Evolutionary conservation across 1,140 invertebrate species (phyloP), one percentile per base, ranked within the genome.

Genomic region (Brachionus sp.): DNA sequence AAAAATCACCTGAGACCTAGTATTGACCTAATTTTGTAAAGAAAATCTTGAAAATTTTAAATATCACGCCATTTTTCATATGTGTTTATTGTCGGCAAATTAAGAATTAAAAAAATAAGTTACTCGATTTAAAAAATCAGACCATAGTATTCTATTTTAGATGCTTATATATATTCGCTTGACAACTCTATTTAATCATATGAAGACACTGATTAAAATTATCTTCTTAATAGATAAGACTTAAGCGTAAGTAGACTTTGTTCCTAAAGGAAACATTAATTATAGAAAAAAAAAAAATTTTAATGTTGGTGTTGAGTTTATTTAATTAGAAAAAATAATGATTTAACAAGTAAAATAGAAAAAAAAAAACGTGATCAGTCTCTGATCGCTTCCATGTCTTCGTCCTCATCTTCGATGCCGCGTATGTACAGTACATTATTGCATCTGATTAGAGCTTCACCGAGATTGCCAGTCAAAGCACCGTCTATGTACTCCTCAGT

Each of bases 401-500:
- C 68, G 23, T 83, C 82, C 88, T 98, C 96, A 88, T 98, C 97
- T 86, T 98, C 96, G 3, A 94, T 93, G 4, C 95, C 96, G 90
- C 96, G 90, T 70, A 99, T 95, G 87, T 98, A 99, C 83, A 99
- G 90, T 3, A 99, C 94, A 91, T 99, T 99, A 88, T 99, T 99
- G 91, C 98, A 99, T 83, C 91, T 92, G 82, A 99, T 94, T 4
- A 99, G 90, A 77, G 99, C 94, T 92, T 99, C 97, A 19, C 98
- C 98, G 4, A 99, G 91, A 87, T 95, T 96, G 42, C 97, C 97
- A 85, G 95, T 96, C 83, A 92, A 92, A 84, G 90, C 92, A 83
- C 95, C 95, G 87, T 98, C 95, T 84, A 98, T 93, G 86, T 93
- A 94, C 91, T 99, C 98, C 90, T 99, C 97, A n/a, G 97, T 95